Conservation (phyloP, 1,140 invertebrate species). For the Drosophila murphyi region DNA sequence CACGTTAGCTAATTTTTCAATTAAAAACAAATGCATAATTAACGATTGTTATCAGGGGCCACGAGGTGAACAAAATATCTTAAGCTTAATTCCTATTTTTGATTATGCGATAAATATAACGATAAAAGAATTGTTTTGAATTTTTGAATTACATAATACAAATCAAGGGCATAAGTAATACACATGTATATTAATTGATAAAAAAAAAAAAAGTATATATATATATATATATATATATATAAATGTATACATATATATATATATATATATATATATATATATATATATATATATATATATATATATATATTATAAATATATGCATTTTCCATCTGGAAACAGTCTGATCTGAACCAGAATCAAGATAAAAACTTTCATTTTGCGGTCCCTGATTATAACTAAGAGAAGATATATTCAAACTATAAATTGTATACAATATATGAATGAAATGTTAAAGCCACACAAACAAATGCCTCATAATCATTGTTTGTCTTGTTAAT, state of each 20-base stretch:
- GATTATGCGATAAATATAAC: neutral
- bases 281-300: no score
- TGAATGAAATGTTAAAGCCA: neutral
- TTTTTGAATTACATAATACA: neutral
- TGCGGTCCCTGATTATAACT: slow-evolving; percentile 3
- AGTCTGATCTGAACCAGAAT: slow-evolving; percentile 2
- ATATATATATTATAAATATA: neutral
- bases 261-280: no score
- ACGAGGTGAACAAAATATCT: neutral
- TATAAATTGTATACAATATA: neutral
- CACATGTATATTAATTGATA: no score
- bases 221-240: no score
- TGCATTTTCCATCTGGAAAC: neutral
- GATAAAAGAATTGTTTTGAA: neutral
- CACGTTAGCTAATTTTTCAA: slow-evolving; percentile 20
- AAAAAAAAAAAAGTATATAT: no score
- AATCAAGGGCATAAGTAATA: neutral
- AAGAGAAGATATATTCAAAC: slow-evolving; percentile 5
- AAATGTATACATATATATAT: no score
- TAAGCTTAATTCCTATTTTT: neutral
- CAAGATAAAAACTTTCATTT: neutral
- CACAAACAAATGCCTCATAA: slow-evolving; percentile 35
- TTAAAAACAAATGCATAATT: neutral
- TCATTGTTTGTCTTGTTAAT: neutral
- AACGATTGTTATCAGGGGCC: neutral